Evolutionary conservation across 2,888 invertebrate genomes (phyloP), one percentile per base, ranked within the genome.

Genomic region (Atethmia centrago): DNA sequence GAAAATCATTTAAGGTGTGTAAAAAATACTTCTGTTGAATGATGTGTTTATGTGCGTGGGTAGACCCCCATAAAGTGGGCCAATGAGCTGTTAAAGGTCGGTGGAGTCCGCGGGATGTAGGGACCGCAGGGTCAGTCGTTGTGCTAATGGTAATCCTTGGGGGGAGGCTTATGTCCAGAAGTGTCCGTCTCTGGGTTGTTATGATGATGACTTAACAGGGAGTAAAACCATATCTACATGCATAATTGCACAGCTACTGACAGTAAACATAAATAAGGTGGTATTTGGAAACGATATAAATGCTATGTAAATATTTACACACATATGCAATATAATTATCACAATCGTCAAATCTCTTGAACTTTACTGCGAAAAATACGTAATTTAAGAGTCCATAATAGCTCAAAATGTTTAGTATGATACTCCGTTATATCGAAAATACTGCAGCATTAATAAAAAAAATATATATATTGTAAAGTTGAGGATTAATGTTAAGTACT

Each of bases 1-100:
- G 94, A 68, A 92, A 91, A 83, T 91, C 94, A 5, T 85, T 95
- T 0, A 93, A 92, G 92, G 95, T 94, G 88, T 51, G 42, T 42
- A 25, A 49, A 21, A 16, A 55, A 16, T 47, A 40, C 8, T 21
- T 19, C 1, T 5, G 8, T 9, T 36, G 5, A 16, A 49, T 16
- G 25, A 9, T 25, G 10, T 25, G 10, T 2, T 19, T 49, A 25
- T 16, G 14, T n/a, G 58, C 12, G 9, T 47, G 25, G 16, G 7
- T 16, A 19, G 14, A 0, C 2, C 14, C 16, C 2, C 0, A 14
- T 12, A n/a, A 56, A 12, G 3, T n/a, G 8, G 21, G n/a, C 19
- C 19, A 12, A n/a, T 49, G 14, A 73, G 31, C 42, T n/a, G n/a
- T 3, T 2, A 10, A 31, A 51, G 31, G 3, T 71, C 19, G 5